A percentile compares a stretch with the other conserved stretches of the same genome.
Evolutionary conservation across 2,888 invertebrate genomes (phyloP).

Genomic region (Orthonevra nobilis): DNA sequence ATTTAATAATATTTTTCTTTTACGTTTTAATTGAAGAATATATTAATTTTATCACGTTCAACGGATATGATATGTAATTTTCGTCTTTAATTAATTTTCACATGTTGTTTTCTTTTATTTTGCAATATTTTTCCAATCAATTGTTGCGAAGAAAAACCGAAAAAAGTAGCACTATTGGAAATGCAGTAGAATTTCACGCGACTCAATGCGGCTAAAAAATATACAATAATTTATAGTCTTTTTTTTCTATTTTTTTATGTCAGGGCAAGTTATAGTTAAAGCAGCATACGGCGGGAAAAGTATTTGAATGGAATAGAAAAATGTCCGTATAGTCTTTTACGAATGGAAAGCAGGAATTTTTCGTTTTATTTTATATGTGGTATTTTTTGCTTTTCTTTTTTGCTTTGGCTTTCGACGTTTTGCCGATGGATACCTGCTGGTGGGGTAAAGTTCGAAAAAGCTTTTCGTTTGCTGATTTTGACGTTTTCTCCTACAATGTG

Average conservation of each 20-base stretch:
- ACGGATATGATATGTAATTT: conserved; percentile 67
- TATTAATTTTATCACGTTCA: conserved; percentile 61
- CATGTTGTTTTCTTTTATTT: conserved; percentile 36
- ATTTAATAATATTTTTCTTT: conserved; percentile 30
- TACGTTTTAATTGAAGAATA: conserved; percentile 36
- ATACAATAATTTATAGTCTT: too few relatives aligned
- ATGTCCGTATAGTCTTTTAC: conserved; percentile 61
- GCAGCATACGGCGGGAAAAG: conserved; percentile 70
- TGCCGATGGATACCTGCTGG: conserved; percentile 32
- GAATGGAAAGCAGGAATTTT: conserved; percentile 66
- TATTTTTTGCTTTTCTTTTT: too few relatives aligned
- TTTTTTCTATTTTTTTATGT: conserved; percentile 58
- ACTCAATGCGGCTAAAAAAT: conserved; percentile 69
- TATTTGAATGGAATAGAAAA: conserved; percentile 70
- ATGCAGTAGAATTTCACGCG: conserved; percentile 66
- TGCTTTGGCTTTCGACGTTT: conserved; percentile 29
- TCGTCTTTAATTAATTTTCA: conserved; percentile 41
- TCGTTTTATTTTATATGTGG: too few relatives aligned
- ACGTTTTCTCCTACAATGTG: conserved; percentile 49
- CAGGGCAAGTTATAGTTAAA: conserved; percentile 62
- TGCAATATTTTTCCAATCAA: conserved; percentile 8
- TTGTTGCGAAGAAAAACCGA: conserved; percentile 30
- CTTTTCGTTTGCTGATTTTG: conserved; percentile 33
- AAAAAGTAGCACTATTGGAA: conserved; percentile 60
- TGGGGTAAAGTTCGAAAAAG: conserved; percentile 68